Base-by-base conservation (phyloP, 2,888 invertebrate species). In the Scaptomyza reducta region DNA sequence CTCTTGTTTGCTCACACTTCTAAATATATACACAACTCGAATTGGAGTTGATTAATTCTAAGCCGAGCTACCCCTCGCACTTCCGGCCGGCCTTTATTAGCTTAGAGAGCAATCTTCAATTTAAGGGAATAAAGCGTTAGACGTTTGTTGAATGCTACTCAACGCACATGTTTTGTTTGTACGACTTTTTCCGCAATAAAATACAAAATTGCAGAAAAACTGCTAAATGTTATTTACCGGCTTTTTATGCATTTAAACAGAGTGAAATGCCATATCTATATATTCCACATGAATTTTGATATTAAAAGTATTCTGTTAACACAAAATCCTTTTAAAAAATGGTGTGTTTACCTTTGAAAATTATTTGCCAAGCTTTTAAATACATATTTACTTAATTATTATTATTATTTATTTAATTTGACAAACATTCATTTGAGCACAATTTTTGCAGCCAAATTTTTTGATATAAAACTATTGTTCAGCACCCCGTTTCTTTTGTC, bases 31-130 rank as follows among this genome's bases (percentile, higher is more conserved):
- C 47, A 35, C 27, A 72, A 50, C 59, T 42, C 22, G 11, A 29
- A 33, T 44, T 41, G 51, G 57, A 73, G 61, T 65, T 75, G 49
- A 69, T 79, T 70, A 62, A 80, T 54, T 65, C 67, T 64, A 63
- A 74, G 57, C 61, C 46, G 22, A 38, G 27, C 22, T 58, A 61
- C 60, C 56, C 70, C 53, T 63, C 31, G 33, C 66, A 76, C 70
- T 78, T 87, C 87, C 87, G 84, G 66, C 29, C 9, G 7, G 33
- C 18, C 46, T 74, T 67, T 69, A 77, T 75, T 59, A 64, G 31
- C 45, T 60, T 38, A 22, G 41, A 1, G 51, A 46, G 47, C 47
- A 51, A 65, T 46, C 60, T 65, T 69, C 49, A 60, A 58, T 46
- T 41, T 73, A 27, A 25, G 57, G 73, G 42, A 27, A 53, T 58